These are phyloP conservation scores for Anagyrus pseudococci DNA, from an alignment of 2,888 invertebrate genomes.

Conservation along the genomic window DNA sequence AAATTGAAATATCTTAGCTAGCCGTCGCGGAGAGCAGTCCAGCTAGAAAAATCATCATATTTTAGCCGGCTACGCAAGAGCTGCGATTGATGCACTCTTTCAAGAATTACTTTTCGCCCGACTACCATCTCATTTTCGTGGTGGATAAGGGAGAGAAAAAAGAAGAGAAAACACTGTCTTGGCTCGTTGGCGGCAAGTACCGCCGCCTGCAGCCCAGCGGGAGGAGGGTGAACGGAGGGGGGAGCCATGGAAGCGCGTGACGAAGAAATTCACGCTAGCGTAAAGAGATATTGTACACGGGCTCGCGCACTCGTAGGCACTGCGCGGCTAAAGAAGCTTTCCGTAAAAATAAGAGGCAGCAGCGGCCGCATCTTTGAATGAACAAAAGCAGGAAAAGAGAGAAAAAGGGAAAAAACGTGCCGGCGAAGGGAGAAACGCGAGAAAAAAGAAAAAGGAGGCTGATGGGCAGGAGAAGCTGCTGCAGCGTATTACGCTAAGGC, in stretches of 20 bases:
- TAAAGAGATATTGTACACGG: not conserved
- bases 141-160: too few species aligned
- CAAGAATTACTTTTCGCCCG: conserved; percentile 12
- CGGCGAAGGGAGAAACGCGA: too few species aligned
- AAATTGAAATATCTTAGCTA: too few species aligned
- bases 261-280: not conserved
- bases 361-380: not conserved
- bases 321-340: not conserved
- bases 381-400: not conserved
- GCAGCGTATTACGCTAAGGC: too few species aligned
- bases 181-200: too few species aligned
- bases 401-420: not conserved
- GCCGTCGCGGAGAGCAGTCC: too few species aligned
- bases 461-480: not conserved
- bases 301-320: not conserved
- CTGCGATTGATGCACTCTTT: conserved; percentile 17
- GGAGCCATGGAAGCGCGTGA: too few species aligned
- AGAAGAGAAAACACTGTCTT: too few species aligned
- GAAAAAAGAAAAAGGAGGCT: not conserved
- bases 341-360: not conserved
- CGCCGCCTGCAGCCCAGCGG: too few species aligned
- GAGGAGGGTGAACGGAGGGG: too few species aligned
- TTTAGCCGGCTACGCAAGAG: too few species aligned
- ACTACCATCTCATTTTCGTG: conserved; percentile 10
- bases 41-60: too few species aligned